Base-by-base conservation (phyloP, 2,113 vertebrate genomes). In the Centrocercus urophasianus region DNA sequence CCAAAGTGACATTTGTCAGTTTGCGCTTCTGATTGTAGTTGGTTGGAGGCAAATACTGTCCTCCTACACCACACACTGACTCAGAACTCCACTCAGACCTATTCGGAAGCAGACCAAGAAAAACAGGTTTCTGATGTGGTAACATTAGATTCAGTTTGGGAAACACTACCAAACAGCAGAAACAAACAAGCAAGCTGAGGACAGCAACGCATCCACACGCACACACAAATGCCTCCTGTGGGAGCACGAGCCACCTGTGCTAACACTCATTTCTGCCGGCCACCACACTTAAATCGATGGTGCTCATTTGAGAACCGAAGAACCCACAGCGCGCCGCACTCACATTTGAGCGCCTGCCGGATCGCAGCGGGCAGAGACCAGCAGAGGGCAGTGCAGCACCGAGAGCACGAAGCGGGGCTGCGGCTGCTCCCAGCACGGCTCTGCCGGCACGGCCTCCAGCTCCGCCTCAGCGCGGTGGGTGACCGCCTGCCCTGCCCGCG, bases 341-440 rank as follows among this genome's bases (percentile, higher is more conserved):
- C 10, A 9, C 10, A 5, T 11, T 24, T 2, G 6, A 24, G 8
- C 4, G 2, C 36, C 7, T 25, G 24, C 6, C 34, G 25, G 60
- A 27, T 4, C 12, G 21, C 3, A 52, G 50, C 42, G 8, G 42
- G n/a, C 19, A 1, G 28, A 30, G 32, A n/a, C 89, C 96, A 95
- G 90, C 86, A 97, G 97, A 96, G 93, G 97, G 97, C 96, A 93
- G 71, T 43, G 86, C 45, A 92, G 27, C 52, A 54, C 52, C 13
- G 12, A 15, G 13, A 52, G 50, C 50, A 8, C 50, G 15, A 22
- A 21, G 47, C 47, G 25, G 48, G 48, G 48, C 48, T 50, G 48
- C 50, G 9, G 12, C 16, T 13, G 25, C 27, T 17, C 16, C 1
- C 27, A 18, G 38, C 22, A 4, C n/a, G n/a, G 16, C 10, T 14